Conservation (phyloP, 1,140 invertebrate species). For the Brachystomella parvula region DNA sequence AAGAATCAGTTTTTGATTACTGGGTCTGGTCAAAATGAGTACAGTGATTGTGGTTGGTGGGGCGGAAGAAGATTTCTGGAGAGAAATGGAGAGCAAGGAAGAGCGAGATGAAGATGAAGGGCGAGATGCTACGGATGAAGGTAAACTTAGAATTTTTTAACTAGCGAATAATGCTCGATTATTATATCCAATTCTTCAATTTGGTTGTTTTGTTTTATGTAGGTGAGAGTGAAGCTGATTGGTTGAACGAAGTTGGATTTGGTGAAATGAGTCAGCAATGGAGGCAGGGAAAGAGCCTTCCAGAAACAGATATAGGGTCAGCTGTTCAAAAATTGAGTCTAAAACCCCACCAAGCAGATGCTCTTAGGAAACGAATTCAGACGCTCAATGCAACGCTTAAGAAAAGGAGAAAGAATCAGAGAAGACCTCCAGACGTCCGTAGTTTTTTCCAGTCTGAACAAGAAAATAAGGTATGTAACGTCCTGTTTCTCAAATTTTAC, state of each 20-base stretch:
- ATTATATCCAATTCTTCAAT: background rate
- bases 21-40: too few species aligned
- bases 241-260: conserved; percentile 53
- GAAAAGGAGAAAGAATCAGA: conserved; percentile 45
- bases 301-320: conserved; percentile 51
- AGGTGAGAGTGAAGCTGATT: conserved; percentile 47
- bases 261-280: conserved; percentile 52
- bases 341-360: conserved; percentile 54
- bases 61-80: conserved; percentile 38
- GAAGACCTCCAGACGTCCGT: conserved; percentile 47
- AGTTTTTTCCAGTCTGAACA: conserved; percentile 48
- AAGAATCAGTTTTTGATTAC: too few species aligned
- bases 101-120: conserved; percentile 35
- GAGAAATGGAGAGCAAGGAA: conserved; percentile 33
- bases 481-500: conserved; percentile 7
- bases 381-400: conserved; percentile 69
- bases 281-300: conserved; percentile 52
- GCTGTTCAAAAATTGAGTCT: conserved; percentile 51
- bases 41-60: too few species aligned
- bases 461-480: conserved; percentile 65
- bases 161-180: background rate
- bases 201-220: background rate
- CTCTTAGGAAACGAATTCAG: conserved; percentile 62
- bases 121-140: conserved; percentile 37
- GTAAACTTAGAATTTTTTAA: too few species aligned